Conservation (phyloP, 1,140 invertebrate species). For the Hyphantria cunea region DNA sequence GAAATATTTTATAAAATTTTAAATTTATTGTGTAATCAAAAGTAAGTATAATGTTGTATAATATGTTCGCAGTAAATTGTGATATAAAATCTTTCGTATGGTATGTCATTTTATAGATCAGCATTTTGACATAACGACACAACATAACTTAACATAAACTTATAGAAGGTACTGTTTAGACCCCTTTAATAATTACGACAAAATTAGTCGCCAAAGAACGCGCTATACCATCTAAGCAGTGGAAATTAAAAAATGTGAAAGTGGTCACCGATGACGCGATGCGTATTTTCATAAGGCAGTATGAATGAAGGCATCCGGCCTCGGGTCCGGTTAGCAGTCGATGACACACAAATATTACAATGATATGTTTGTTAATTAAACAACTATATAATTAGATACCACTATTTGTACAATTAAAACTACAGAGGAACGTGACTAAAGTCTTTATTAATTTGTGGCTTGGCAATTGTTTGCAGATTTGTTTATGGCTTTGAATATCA, state of each 20-base stretch:
- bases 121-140: too few species aligned
- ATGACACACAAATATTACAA: conserved; percentile 30
- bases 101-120: too few species aligned
- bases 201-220: conserved; percentile 6
- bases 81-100: too few species aligned
- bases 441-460: not conserved
- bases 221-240: conserved; percentile 6
- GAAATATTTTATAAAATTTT: not conserved
- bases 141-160: too few species aligned
- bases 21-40: too few species aligned
- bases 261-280: conserved; percentile 39
- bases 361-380: conserved; percentile 27
- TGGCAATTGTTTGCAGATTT: not conserved
- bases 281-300: conserved; percentile 41
- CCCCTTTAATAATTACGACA: conserved; percentile 1
- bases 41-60: too few species aligned
- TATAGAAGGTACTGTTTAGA: too few species aligned
- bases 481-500: not conserved
- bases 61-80: too few species aligned
- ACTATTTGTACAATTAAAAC: conserved; percentile 7
- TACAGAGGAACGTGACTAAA: conserved; percentile 8
- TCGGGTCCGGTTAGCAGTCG: conserved; percentile 25
- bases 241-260: conserved; percentile 45
- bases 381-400: conserved; percentile 19
- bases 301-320: conserved; percentile 32